These are phyloP conservation scores for Drosophila pullipes DNA, from an alignment of 2,888 invertebrate species.

Conservation along the genomic window DNA sequence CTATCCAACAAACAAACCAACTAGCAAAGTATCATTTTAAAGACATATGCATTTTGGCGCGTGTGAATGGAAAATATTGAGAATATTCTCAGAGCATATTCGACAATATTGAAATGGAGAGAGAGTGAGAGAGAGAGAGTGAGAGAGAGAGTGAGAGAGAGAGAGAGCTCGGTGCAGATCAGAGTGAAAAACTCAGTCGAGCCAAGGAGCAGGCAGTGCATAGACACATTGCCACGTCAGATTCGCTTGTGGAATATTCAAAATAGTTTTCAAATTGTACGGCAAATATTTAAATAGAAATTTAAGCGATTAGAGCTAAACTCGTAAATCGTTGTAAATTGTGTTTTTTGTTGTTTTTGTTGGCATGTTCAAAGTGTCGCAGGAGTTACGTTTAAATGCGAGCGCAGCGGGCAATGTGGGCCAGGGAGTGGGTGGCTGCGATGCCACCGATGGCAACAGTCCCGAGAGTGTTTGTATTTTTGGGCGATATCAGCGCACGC, in stretches of 20 bases:
- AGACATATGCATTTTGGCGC: conserved; percentile 39
- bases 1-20: conserved; percentile 12
- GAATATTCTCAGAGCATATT: conserved; percentile 53
- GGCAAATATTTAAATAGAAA: conserved; percentile 39
- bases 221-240: conserved; percentile 44
- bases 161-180: conserved; percentile 22
- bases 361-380: conserved; percentile 84
- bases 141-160: conserved; percentile 17
- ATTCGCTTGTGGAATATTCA: conserved; percentile 21
- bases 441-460: conserved; percentile 44
- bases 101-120: conserved; percentile 6
- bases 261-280: conserved; percentile 32
- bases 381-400: conserved; percentile 83
- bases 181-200: conserved; percentile 49
- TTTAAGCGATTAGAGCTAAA: conserved; percentile 29
- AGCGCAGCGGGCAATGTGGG: conserved; percentile 48
- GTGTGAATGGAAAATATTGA: conserved; percentile 46
- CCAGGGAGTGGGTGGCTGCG: conserved; percentile 21
- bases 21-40: conserved; percentile 35
- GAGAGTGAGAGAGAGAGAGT: conserved; percentile 13
- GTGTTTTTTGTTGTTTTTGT: conserved; percentile 4
- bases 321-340: conserved; percentile 12
- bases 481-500: conserved; percentile 84
- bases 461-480: conserved; percentile 79
- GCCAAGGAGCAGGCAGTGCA: conserved; percentile 53